Conservation (phyloP, 2,888 invertebrate species). For the Eulithis prunata region DNA sequence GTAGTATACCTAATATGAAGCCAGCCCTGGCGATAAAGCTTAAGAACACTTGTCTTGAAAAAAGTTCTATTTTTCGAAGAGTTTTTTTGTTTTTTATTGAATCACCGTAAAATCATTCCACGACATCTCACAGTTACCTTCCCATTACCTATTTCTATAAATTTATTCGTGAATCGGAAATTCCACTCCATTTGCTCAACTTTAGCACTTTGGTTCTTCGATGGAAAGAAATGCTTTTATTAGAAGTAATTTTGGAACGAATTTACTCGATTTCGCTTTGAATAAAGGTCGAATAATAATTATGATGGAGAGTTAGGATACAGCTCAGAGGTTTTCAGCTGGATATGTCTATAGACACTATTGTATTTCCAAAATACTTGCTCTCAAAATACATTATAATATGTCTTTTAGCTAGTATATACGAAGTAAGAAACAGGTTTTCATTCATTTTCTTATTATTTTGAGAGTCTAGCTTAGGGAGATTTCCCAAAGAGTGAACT, state of each 20-base stretch:
- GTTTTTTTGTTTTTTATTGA: too few relatives aligned
- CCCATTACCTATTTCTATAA: slow-evolving; percentile 62
- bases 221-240: slow-evolving; percentile 79
- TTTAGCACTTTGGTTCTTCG: slow-evolving; percentile 76
- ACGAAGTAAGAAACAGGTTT: too few relatives aligned
- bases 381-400: too few relatives aligned
- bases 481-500: too few relatives aligned
- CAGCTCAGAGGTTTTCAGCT: slow-evolving; percentile 9
- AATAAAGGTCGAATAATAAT: slow-evolving; percentile 80
- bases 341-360: not conserved
- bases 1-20: too few relatives aligned
- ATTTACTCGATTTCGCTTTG: slow-evolving; percentile 73
- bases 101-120: slow-evolving; percentile 14
- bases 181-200: slow-evolving; percentile 80
- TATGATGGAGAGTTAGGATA: slow-evolving; percentile 44
- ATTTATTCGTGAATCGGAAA: slow-evolving; percentile 75
- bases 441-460: too few relatives aligned
- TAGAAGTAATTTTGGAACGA: slow-evolving; percentile 78
- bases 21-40: too few relatives aligned
- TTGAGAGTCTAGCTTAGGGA: too few relatives aligned
- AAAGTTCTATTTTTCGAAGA: too few relatives aligned
- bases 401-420: too few relatives aligned
- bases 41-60: too few relatives aligned
- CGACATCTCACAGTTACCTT: slow-evolving; percentile 17
- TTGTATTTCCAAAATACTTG: too few relatives aligned